Base-by-base conservation (phyloP, 2,888 invertebrate species). In the Criorhina ranunculi region DNA sequence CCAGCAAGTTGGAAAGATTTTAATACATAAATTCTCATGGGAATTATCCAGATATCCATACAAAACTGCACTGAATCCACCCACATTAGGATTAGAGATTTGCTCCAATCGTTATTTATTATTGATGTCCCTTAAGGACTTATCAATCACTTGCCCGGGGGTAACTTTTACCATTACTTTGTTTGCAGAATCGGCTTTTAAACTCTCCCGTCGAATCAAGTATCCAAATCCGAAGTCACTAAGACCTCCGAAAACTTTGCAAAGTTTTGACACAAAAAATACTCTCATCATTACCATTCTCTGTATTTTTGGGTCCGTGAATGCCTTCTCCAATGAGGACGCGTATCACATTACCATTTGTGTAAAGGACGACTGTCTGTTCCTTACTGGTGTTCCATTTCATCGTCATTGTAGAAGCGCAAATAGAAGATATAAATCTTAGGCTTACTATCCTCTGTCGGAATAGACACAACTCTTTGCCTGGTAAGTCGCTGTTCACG, bases 391-490 rank as follows among this genome's bases (percentile, higher is more conserved):
- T 80, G 80, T 80, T 70, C 70, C 53, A 49, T 57, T 78, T 55
- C 73, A 59, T 64, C 67, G 78, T 73, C 11, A 11, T 4, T 5
- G 29, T 4, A 24, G 42, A 37, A 59, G 31, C 12, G 31, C 80
- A 80, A 85, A 80, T 70, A 75, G 70, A 80, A 85, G 76, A 80
- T 85, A 85, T 85, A 80, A 85, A 85, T 85, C 80, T 76, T 80
- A 80, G 79, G 79, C 83, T 79, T 75, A 69, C 59, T 35, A 40
- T 69, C 73, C 24, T 24, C 24, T 64, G 67, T 83, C 83, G 67
- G n/a, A 73, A 79, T 53, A 75, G 80, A 80, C 62, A 76, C 85
- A 80, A 85, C 85, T 85, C 85, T 79, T 85, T 85, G 24, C 57
- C 19, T 59, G 57, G 35, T 8, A 66, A 67, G 35, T 73, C 57